Percentiles rank a stretch among this genome's conserved stretches.
These are phyloP conservation scores for Paramacrobiotus metropolitanus DNA, from an alignment of 1,140 invertebrate species.

Conservation along the genomic window DNA sequence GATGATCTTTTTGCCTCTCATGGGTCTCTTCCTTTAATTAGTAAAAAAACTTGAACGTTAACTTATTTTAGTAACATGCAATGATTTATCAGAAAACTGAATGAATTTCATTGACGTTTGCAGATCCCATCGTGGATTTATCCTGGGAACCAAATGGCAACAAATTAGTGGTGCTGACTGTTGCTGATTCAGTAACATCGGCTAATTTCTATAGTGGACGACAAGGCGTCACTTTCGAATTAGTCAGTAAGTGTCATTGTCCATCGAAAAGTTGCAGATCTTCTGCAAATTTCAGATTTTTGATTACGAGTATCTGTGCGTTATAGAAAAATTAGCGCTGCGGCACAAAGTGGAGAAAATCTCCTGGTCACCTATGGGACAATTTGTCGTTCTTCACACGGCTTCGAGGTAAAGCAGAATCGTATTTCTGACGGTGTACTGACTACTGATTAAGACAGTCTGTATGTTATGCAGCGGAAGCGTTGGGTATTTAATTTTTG, in stretches of 20 bases:
- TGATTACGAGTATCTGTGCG: background rate
- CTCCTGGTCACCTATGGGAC: constrained; percentile 86
- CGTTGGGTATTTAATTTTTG: background rate
- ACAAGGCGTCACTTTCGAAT: constrained; percentile 8
- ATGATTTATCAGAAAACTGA: constrained; percentile 2
- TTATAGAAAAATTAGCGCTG: constrained; percentile 33
- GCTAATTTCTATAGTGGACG: constrained; percentile 63
- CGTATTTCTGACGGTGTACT: background rate
- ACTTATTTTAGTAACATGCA: background rate
- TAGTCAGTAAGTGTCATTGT: constrained; percentile 38
- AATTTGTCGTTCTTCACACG: constrained; percentile 48
- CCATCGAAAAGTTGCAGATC: constrained; percentile 8
- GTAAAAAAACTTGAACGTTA: background rate
- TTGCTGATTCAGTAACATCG: constrained; percentile 13
- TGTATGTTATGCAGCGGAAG: background rate
- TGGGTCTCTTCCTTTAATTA: background rate
- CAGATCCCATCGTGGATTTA: constrained; percentile 59
- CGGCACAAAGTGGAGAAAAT: constrained; percentile 19
- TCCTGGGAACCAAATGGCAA: constrained; percentile 92
- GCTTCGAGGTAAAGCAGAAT: background rate
- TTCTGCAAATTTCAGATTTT: constrained; percentile 9
- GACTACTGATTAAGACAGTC: background rate
- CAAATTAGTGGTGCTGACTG: constrained; percentile 54
- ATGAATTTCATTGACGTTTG: constrained; percentile 14
- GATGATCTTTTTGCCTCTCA: background rate